phyloP scores from a whole-genome alignment of 2,888 invertebrate genomes.

The Sphecodes monilicornis region DNA sequence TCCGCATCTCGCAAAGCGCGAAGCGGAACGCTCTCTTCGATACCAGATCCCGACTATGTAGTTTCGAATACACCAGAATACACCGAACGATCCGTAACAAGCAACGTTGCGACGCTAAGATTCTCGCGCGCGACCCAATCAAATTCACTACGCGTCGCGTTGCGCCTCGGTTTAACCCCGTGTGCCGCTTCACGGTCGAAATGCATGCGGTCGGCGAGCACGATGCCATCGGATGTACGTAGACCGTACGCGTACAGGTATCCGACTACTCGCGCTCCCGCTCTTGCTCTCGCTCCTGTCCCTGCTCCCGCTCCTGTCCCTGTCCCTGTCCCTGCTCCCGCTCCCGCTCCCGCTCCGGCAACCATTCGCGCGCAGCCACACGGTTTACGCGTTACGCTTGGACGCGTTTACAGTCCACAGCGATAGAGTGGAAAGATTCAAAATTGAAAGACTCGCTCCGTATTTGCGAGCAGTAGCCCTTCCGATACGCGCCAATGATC shows the following conservation, averaged over 20 bases:
- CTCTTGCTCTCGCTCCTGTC: background rate
- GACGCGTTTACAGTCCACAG: background rate
- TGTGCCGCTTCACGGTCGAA: constrained; percentile 59
- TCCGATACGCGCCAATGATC: too few relatives aligned
- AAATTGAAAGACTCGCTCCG: background rate
- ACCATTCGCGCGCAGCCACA: constrained; percentile 47
- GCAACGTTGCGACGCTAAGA: constrained; percentile 15
- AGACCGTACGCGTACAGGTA: constrained; percentile 47
- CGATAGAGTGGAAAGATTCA: background rate
- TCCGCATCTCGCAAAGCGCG: too few relatives aligned
- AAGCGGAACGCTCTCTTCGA: background rate
- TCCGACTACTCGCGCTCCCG: constrained; percentile 16
- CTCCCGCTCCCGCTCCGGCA: too few relatives aligned
- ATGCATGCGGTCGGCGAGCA: constrained; percentile 39
- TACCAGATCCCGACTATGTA: background rate
- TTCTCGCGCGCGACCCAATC: constrained; percentile 34
- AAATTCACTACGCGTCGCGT: constrained; percentile 54
- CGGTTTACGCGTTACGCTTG: background rate
- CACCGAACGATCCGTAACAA: constrained; percentile 1
- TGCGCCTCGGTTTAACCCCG: constrained; percentile 55
- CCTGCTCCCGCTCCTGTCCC: background rate
- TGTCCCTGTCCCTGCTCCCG: too few relatives aligned
- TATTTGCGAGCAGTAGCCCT: background rate
- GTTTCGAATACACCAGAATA: background rate
- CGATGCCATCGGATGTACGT: constrained; percentile 37